Conservation (phyloP, 2,113 vertebrate species). For the Corydoras maculifer region DNA sequence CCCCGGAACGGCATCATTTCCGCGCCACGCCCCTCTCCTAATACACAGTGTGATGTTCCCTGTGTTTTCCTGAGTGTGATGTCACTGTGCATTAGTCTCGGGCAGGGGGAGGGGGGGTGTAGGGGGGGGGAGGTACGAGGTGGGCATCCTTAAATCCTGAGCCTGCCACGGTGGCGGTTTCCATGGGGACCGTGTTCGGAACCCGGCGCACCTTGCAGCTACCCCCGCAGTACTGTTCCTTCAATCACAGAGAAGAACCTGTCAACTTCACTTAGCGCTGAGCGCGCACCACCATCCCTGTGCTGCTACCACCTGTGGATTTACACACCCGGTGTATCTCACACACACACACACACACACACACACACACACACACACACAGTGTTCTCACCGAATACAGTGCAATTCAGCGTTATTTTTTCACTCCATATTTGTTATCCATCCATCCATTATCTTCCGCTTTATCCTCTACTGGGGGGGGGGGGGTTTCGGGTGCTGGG, state of each 20-base stretch:
- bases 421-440: neutral
- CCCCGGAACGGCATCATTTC: too few relatives aligned
- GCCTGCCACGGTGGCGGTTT: slow-evolving; percentile 41
- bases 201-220: slow-evolving; percentile 64
- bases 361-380: neutral
- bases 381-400: neutral
- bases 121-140: neutral
- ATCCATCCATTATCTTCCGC: too few relatives aligned
- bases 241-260: slow-evolving; percentile 58
- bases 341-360: slow-evolving; percentile 12
- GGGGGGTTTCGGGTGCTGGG: too few relatives aligned
- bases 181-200: slow-evolving; percentile 48
- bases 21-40: too few relatives aligned
- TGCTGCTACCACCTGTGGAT: slow-evolving; percentile 25
- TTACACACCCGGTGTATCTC: neutral
- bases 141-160: slow-evolving; percentile 14
- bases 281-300: slow-evolving; percentile 16
- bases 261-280: slow-evolving; percentile 65
- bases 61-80: too few relatives aligned
- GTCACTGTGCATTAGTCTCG: slow-evolving; percentile 30
- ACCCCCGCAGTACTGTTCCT: slow-evolving; percentile 67
- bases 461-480: too few relatives aligned
- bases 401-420: neutral
- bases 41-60: too few relatives aligned
- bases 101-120: too few relatives aligned